Base-by-base conservation (phyloP, 2,888 invertebrate genomes). In the Drosophila falleni region DNA sequence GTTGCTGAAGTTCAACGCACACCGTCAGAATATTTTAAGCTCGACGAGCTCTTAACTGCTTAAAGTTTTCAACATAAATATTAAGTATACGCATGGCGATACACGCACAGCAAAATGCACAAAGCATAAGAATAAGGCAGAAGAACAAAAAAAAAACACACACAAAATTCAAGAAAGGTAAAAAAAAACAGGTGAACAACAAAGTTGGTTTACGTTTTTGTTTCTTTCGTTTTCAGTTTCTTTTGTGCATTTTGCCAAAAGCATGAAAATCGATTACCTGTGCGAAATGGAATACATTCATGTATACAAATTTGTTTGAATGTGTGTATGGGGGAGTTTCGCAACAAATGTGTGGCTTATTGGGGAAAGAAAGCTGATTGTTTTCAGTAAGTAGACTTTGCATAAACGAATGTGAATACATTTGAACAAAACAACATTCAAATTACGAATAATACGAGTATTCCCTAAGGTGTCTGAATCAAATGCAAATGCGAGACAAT, bases 211-310 rank as follows among this genome's bases (percentile, higher is more conserved):
- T 44, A 54, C 60, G 69, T 76, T 73, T 65, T 53, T 67, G 35
- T 53, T 42, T 44, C 60, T 49, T 54, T 55, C 50, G 47, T 37
- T 39, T 42, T 47, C 37, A 53, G 29, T 31, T 42, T 65, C 59
- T 88, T 88, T 88, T 87, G 75, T 74, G 78, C 81, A 77, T 89
- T 85, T 87, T 49, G 89, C 86, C 86, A 84, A 85, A 89, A 87
- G 86, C 88, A 87, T 85, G 80, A 75, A 89, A 87, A 89, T 87
- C 86, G 86, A 87, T 87, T 87, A 87, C 86, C 86, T 87, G 80
- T 78, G 71, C 74, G 69, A 89, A 89, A 87, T 87, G 87, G 86
- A 85, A 79, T 80, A 82, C 70, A 75, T 62, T 47, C 68, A 56
- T 60, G 55, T 60, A 41, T 50, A 35, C 44, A 59, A 54, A 46